A percentile compares a stretch with the other conserved stretches of the same genome.
phyloP scores from a whole-genome alignment of 2,797 vertebrate species.

The Platyrinchus mystaceus region DNA sequence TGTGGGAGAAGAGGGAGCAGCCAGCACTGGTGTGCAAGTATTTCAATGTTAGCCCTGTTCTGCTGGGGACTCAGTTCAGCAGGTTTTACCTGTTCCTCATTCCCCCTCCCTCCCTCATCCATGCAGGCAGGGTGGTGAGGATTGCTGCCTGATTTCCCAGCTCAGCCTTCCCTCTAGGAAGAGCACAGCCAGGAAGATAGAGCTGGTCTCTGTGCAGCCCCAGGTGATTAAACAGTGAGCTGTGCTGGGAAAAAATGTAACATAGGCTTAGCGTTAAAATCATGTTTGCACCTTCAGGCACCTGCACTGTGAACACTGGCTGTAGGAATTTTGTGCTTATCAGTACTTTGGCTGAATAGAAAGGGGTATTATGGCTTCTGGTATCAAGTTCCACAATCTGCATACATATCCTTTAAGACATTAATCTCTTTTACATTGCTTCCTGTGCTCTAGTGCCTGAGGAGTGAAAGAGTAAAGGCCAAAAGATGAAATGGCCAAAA shows the following conservation, averaged over 20 bases:
- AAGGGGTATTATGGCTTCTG: background rate
- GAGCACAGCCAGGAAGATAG: background rate
- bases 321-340: background rate
- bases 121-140: background rate
- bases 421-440: background rate
- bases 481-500: background rate
- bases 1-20: background rate
- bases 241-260: background rate
- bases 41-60: background rate
- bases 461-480: background rate
- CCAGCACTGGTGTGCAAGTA: background rate
- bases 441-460: background rate
- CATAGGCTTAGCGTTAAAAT: background rate
- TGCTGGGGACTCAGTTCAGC: background rate
- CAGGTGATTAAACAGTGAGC: background rate
- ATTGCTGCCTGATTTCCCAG: background rate
- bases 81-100: background rate
- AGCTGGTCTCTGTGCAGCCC: background rate
- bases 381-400: background rate
- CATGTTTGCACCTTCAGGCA: background rate
- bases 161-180: background rate
- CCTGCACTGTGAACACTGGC: background rate
- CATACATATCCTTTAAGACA: background rate
- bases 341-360: background rate
- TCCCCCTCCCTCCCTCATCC: background rate